A percentile compares a stretch with the other conserved stretches of the same genome.
phyloP scores from a whole-genome alignment of 2,797 vertebrate species.

The Dicrostonyx torquatus region DNA sequence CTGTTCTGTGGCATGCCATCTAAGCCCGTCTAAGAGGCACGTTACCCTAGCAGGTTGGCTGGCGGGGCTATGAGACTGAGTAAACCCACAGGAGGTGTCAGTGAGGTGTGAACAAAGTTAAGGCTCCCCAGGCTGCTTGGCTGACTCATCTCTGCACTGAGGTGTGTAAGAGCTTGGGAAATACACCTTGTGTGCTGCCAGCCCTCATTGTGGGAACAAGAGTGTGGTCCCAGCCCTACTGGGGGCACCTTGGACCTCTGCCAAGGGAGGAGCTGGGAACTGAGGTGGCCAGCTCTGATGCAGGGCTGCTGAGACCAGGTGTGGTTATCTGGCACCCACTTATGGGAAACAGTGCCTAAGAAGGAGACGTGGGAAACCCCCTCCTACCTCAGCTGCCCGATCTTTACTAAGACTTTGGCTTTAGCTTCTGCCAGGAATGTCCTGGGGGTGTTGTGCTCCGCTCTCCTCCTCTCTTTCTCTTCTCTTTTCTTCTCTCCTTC shows the following conservation, averaged over 20 bases:
- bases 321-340: conserved; percentile 49
- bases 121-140: background rate
- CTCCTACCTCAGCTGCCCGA: background rate
- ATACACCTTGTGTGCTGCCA: background rate
- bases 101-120: conserved; percentile 52
- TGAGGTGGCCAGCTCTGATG: conserved; percentile 66
- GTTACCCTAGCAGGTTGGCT: background rate
- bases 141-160: conserved; percentile 72
- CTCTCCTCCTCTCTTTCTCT: background rate
- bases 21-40: background rate
- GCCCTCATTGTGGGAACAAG: background rate
- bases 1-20: background rate
- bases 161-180: conserved; percentile 54
- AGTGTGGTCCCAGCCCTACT: background rate
- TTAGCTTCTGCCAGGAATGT: background rate
- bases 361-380: conserved; percentile 60
- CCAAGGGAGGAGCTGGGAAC: conserved; percentile 47
- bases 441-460: background rate
- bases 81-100: conserved; percentile 35
- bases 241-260: conserved; percentile 28
- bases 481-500: too few relatives aligned
- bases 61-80: conserved; percentile 39
- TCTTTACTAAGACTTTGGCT: background rate
- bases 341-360: conserved; percentile 62
- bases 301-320: conserved; percentile 8